Evolutionary conservation across 2,797 vertebrate genomes (phyloP).

Genomic region (Crypturellus tataupa): DNA sequence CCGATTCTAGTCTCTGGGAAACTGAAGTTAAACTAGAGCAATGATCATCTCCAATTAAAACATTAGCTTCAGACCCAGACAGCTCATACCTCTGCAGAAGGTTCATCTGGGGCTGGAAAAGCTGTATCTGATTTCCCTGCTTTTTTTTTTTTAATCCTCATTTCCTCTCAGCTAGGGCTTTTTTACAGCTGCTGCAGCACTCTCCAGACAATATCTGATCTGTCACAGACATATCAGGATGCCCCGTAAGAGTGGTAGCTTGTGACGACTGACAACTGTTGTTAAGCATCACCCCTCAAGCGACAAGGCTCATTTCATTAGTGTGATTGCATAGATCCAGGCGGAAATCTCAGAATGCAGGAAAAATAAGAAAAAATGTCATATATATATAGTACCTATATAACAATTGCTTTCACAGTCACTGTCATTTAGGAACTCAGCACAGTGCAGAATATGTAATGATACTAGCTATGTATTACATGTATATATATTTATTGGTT

Average conservation of each 20-base stretch:
- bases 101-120: conserved; percentile 16
- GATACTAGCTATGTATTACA: background rate
- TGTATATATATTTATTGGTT: background rate
- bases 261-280: conserved; percentile 55
- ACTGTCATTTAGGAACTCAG: background rate
- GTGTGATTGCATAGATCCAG: conserved; percentile 11
- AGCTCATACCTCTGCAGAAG: conserved; percentile 14
- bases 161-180: conserved; percentile 55
- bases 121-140: conserved; percentile 31
- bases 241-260: conserved; percentile 32
- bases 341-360: background rate
- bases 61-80: background rate
- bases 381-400: conserved; percentile 10
- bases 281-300: conserved; percentile 14
- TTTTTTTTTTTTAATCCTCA: conserved; percentile 10
- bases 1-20: background rate
- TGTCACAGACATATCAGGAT: background rate
- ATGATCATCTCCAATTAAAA: background rate
- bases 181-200: conserved; percentile 27
- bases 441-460: background rate
- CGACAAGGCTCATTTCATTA: conserved; percentile 33
- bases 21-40: background rate
- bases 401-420: background rate
- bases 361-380: background rate
- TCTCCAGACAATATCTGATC: conserved; percentile 55